Percentiles rank a stretch among this genome's conserved stretches.
These are phyloP conservation scores for Priocnemis perturbator DNA, from an alignment of 2,888 invertebrate genomes.

Conservation along the genomic window DNA sequence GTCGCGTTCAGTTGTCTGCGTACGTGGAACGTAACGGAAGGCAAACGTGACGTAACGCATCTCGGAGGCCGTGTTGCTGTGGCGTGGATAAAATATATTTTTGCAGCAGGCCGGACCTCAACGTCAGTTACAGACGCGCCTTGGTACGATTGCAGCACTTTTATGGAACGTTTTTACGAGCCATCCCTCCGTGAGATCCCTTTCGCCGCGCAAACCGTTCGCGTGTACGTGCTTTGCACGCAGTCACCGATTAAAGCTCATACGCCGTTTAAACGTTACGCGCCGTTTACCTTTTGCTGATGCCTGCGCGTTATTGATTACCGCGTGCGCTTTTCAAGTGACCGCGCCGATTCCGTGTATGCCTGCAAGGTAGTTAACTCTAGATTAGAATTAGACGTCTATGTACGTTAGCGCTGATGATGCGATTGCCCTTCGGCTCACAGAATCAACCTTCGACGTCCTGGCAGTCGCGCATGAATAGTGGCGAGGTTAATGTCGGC, in stretches of 20 bases:
- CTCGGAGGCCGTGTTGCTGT: conserved; percentile 37
- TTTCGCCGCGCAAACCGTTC: neutral
- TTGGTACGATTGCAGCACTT: conserved; percentile 64
- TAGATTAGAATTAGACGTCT: too few species aligned
- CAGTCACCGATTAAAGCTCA: neutral
- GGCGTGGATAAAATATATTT: conserved; percentile 55
- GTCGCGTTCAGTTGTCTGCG: conserved; percentile 41
- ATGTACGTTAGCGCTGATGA: too few species aligned
- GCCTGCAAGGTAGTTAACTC: too few species aligned
- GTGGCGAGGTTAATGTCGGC: too few species aligned
- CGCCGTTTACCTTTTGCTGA: neutral
- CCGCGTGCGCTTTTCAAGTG: too few species aligned
- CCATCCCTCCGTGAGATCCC: conserved; percentile 24
- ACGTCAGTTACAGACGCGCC: conserved; percentile 64
- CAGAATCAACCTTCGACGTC: too few species aligned
- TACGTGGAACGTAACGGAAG: conserved; percentile 17
- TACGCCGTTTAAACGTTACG: neutral
- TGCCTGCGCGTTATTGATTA: neutral
- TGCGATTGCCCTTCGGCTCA: too few species aligned
- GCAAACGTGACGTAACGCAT: conserved; percentile 53
- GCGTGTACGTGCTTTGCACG: neutral
- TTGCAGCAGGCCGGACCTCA: conserved; percentile 45
- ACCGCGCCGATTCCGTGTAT: too few species aligned
- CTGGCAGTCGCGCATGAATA: too few species aligned
- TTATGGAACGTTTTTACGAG: conserved; percentile 68